Base-by-base conservation (phyloP, 2,888 invertebrate genomes). In the Drosophila peninsularis region DNA sequence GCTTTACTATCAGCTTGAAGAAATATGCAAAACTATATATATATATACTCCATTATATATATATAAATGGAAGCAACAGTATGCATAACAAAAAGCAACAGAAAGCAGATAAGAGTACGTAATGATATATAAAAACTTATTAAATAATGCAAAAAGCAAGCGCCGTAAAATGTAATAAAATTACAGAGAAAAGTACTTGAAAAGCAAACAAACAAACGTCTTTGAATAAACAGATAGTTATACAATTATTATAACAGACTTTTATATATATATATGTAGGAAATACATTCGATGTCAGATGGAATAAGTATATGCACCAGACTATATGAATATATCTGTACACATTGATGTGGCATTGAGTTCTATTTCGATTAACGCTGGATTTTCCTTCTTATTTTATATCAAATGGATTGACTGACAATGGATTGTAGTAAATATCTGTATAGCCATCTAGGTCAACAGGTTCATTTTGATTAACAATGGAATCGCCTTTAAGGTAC, bases 101-200 rank as follows among this genome's bases (percentile, higher is more conserved):
- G 30, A 56, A 62, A 63, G 41, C 63, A 72, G 75, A 75, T 75
- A 75, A 74, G 74, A 44, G 55, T 17, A 62, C 30, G 30, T 42
- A 36, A 54, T 58, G 49, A 57, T 74, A 64, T 39, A 36, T 17
- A 44, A 39, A 80, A 62, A 49, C 34, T 34, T 62, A 56, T 39
- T 36, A 24, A 66, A 68, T 49, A 58, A 50, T 30, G 39, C 52
- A 49, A 71, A 61, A 74, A 64, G 27, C 63, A 85, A 64, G 47
- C 47, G 70, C 47, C 52, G 75, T 71, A 80, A 69, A 75, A 74
- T 89, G 89, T 82, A 82, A 74, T 86, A 55, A 73, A 79, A 78
- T 83, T 77, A 82, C 74, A 79, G 50, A 70, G 72, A 47, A 30
- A 88, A 72, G 69, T 67, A 80, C 73, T 77, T 78, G 77, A 78